Evolutionary conservation across 2,888 invertebrate genomes (phyloP), one percentile per base, ranked within the genome.

Genomic region (Macrosoma leucophasiata): DNA sequence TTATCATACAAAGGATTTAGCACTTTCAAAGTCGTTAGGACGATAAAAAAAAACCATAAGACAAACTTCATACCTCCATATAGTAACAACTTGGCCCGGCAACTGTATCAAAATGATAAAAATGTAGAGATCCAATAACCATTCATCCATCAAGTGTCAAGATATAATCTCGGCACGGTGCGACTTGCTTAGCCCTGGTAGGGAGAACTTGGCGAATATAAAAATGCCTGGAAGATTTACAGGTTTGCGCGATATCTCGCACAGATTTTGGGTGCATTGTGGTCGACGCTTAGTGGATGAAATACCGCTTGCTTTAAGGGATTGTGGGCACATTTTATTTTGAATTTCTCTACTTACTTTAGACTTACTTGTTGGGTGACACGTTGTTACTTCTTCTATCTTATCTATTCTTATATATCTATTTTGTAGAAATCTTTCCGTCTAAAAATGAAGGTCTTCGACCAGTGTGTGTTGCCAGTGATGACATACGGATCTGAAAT

Each of bases 91-190:
- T 75, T 70, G 64, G 67, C 66, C 67, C 53, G 56, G 55, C 65
- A 57, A 74, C 79, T 84, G 81, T 81, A 82, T 81, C 81, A 84
- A 84, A 84, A 85, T 82, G 84, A 85, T 85, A 85, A 85, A 87
- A 86, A 86, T 86, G 86, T 85, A 85, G 86, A 86, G 87, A 88
- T 87, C 89, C 89, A 89, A 90, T 90, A 90, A 89, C 90, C 89
- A 90, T 89, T 90, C 90, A 90, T 90, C 90, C 89, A 90, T 90
- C 90, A 90, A 82, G 85, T 84, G 89, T 89, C 89, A 87, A 87
- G 88, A 88, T 86, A 86, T 87, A 88, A 88, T 88, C 88, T 87
- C 70, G 77, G 81, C 75, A 76, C 75, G 81, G 78, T 71, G 77
- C 77, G 49, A 75, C 75, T 71, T 76, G 76, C 82, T 82, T 76